These are phyloP conservation scores for Ligdia adustata DNA, from an alignment of 2,888 invertebrate species.

Conservation along the genomic window DNA sequence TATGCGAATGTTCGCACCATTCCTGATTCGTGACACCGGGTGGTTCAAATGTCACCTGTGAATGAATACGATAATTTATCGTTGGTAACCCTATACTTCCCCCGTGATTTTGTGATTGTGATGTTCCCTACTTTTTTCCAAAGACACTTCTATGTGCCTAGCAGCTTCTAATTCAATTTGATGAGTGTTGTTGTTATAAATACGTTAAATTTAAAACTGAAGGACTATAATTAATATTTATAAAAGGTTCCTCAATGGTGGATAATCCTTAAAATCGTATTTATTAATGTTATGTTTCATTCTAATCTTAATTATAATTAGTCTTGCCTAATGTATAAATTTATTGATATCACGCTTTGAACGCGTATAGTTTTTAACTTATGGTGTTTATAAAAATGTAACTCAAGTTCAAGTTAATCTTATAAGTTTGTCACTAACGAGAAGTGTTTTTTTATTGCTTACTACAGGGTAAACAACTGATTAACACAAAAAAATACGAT, in stretches of 20 bases:
- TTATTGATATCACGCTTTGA: constrained; percentile 12
- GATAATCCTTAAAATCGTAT: constrained; percentile 4
- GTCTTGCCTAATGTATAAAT: constrained; percentile 17
- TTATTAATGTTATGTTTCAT: constrained; percentile 16
- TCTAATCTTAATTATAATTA: constrained; percentile 9
- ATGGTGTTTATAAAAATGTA: constrained; percentile 7
- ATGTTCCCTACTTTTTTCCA: no score
- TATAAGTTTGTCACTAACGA: background rate
- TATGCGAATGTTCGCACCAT: no score
- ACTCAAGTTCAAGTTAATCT: constrained; percentile 4
- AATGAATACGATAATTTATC: no score
- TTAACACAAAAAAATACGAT: no score
- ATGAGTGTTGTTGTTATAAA: background rate
- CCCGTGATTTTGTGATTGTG: no score
- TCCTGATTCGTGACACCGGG: no score
- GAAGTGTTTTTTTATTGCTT: constrained; percentile 17
- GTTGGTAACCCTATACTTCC: no score
- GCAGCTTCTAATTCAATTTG: no score
- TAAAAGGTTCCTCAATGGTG: constrained; percentile 9
- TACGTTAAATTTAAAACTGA: background rate
- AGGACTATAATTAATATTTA: background rate
- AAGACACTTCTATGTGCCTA: no score
- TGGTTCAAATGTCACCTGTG: no score
- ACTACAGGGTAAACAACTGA: constrained; percentile 27
- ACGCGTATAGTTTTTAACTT: constrained; percentile 15